Conservation (phyloP, 2,797 vertebrate species). For the Salmo trutta region DNA sequence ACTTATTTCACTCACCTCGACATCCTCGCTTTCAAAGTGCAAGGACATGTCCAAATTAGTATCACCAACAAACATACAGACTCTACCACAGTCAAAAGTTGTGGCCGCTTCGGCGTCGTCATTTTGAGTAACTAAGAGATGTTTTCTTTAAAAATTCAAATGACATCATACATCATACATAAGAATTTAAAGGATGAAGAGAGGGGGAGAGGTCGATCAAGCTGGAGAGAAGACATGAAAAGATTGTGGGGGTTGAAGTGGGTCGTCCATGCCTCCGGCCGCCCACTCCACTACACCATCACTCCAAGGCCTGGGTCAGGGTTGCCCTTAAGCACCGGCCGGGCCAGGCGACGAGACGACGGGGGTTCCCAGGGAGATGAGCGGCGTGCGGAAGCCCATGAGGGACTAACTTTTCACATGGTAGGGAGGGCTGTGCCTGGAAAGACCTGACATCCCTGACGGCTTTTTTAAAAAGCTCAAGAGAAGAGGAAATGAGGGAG, state of each 20-base stretch:
- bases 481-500: conserved; percentile 54
- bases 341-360: conserved; percentile 44
- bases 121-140: no score
- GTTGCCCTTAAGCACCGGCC: conserved; percentile 64
- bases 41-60: no score
- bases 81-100: no score
- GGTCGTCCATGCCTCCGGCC: conserved; percentile 21
- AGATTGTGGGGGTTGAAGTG: conserved; percentile 14
- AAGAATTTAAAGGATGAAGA: no score
- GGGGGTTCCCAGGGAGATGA: conserved; percentile 85
- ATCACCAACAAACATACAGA: no score
- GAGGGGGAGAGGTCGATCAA: neutral
- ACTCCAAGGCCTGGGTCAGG: conserved; percentile 32
- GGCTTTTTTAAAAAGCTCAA: conserved; percentile 79
- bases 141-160: no score
- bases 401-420: conserved; percentile 90
- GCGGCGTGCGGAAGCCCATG: conserved; percentile 75
- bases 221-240: no score
- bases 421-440: conserved; percentile 82
- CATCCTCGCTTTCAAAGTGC: no score
- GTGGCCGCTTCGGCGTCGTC: no score
- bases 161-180: no score
- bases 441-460: conserved; percentile 86
- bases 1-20: no score
- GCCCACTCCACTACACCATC: conserved; percentile 36